Evolutionary conservation across 2,888 invertebrate genomes (phyloP), one percentile per base, ranked within the genome.

Genomic region (Drosophila ustulata): DNA sequence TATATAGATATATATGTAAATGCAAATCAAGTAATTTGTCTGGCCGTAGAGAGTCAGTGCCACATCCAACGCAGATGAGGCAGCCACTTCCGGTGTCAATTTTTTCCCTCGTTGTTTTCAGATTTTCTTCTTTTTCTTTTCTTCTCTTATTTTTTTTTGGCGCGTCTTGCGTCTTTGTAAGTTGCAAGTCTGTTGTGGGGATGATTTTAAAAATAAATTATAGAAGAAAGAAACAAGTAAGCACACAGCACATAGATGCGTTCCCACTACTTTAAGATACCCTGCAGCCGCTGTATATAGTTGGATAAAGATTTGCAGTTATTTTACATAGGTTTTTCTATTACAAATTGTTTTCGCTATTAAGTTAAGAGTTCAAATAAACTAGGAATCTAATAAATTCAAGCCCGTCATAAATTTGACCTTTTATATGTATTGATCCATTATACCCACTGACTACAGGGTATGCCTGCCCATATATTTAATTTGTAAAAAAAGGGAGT

Each of bases 11-110:
- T 49, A 49, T 13, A 37, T 53, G 61, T 66, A 63, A 82, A 89
- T 89, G 89, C 88, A 86, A 86, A 86, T 86, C 89, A 76, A 82
- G 78, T 85, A 89, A 89, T 86, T 89, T 89, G 89, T 88, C 75
- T 82, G 79, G 66, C 25, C 81, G 69, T 39, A 52, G 67, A 63
- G 45, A 55, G 62, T n/a, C 62, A 61, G 45, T 47, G 62, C 46
- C 62, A 67, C 71, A 78, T 57, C 71, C 66, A 77, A 67, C 64
- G 53, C 80, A 79, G 85, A 74, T 86, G 87, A 77, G 86, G 74
- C 86, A 85, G 88, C 84, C 83, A 89, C 85, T 86, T 86, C 85
- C 85, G 89, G 88, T 86, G 85, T 82, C 82, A 79, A 73, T 86
- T 88, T 69, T 49, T 73, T 63, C 62, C 55, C 52, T 49, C 43